Evolutionary conservation across 2,888 invertebrate genomes (phyloP).

Genomic region (Odontocolon sp.): DNA sequence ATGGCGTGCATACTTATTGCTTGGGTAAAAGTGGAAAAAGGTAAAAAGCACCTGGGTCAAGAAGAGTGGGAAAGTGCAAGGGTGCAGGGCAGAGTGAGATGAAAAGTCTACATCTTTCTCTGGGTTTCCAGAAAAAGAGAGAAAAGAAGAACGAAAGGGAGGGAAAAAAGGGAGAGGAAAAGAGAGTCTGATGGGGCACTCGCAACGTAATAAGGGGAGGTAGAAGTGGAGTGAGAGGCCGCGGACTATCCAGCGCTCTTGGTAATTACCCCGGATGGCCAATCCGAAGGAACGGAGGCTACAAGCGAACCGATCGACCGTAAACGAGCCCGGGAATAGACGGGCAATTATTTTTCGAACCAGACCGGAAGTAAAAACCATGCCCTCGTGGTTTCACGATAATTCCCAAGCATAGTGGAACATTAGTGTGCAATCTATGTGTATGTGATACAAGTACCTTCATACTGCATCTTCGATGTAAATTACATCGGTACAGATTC

Average conservation of each 20-base stretch:
- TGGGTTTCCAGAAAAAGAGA: constrained; percentile 40
- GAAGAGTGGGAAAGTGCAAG: not conserved
- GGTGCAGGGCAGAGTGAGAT: not conserved
- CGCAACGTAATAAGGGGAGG: constrained; percentile 39
- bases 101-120: constrained; percentile 6
- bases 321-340: constrained; percentile 53
- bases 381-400: constrained; percentile 49
- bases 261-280: constrained; percentile 56
- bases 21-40: constrained; percentile 6
- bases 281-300: constrained; percentile 44
- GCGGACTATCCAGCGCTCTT: constrained; percentile 50
- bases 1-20: constrained; percentile 31
- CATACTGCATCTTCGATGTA: constrained; percentile 9
- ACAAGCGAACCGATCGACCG: constrained; percentile 59
- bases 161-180: too few relatives aligned
- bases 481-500: not conserved
- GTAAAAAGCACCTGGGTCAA: constrained; percentile 22
- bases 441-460: not conserved
- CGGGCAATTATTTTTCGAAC: constrained; percentile 58
- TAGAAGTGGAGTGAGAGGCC: constrained; percentile 39
- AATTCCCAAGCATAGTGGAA: constrained; percentile 15
- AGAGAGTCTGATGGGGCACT: constrained; percentile 24
- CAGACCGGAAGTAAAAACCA: constrained; percentile 54
- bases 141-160: constrained; percentile 35
- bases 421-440: not conserved